These are phyloP conservation scores for Rhinophrynus dorsalis DNA, from an alignment of 2,797 vertebrate genomes.

Conservation along the genomic window DNA sequence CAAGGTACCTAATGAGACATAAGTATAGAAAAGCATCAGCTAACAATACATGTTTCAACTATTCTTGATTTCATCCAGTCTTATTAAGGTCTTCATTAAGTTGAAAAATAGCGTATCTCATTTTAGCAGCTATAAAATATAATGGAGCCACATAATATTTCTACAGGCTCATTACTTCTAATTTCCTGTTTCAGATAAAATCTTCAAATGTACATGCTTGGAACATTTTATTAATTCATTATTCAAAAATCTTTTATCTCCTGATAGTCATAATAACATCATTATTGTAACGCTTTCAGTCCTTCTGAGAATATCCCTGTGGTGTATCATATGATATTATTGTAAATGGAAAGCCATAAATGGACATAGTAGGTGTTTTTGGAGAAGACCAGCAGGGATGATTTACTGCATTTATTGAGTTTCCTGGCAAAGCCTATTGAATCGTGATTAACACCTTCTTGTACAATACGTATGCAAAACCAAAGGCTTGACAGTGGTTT, in stretches of 20 bases:
- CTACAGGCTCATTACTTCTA: constrained; percentile 43
- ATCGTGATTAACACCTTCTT: too few relatives aligned
- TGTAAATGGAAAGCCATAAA: constrained; percentile 15
- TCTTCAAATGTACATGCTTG: constrained; percentile 43
- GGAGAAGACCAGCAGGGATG: too few relatives aligned
- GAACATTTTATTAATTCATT: constrained; percentile 43
- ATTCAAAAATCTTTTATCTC: constrained; percentile 38
- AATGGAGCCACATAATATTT: constrained; percentile 39
- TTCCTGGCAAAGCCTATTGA: too few relatives aligned
- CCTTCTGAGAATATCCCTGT: not conserved
- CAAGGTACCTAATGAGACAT: too few relatives aligned
- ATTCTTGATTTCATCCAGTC: constrained; percentile 22
- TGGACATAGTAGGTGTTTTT: constrained; percentile 15
- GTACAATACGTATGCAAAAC: too few relatives aligned
- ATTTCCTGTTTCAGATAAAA: constrained; percentile 47
- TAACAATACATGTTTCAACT: not conserved
- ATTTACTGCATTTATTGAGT: too few relatives aligned
- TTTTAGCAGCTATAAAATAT: constrained; percentile 15
- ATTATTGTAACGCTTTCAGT: constrained; percentile 13
- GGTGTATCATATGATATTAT: constrained; percentile 21
- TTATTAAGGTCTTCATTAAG: constrained; percentile 37
- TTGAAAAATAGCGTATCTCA: constrained; percentile 1
- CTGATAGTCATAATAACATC: constrained; percentile 38
- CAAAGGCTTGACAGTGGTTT: too few relatives aligned
- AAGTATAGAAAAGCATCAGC: too few relatives aligned